A percentile compares a stretch with the other conserved stretches of the same genome.
These are phyloP conservation scores for Nymphalis io DNA, from an alignment of 1,140 invertebrate species.

Conservation along the genomic window DNA sequence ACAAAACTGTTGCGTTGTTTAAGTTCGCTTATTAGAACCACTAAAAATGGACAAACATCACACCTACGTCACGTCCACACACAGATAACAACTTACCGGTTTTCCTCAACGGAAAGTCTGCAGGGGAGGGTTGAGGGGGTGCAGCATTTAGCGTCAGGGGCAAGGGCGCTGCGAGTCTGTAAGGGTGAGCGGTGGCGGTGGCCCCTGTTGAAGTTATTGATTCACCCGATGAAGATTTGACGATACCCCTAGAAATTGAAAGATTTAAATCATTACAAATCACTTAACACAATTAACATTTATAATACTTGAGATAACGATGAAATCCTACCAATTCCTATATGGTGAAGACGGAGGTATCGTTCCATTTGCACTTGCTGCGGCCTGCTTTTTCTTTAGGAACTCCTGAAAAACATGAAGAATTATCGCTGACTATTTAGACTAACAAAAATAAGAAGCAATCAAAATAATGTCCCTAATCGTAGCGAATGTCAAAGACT, in stretches of 20 bases:
- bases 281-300: neutral
- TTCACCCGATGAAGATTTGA: slow-evolving; percentile 83
- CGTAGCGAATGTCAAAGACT: too few relatives aligned
- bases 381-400: slow-evolving; percentile 93
- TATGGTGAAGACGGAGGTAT: slow-evolving; percentile 86
- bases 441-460: too few relatives aligned
- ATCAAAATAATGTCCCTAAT: too few relatives aligned
- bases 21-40: slow-evolving; percentile 17
- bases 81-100: slow-evolving; percentile 86
- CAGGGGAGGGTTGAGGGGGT: slow-evolving; percentile 86
- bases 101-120: slow-evolving; percentile 95
- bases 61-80: neutral
- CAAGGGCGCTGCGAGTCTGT: slow-evolving; percentile 82
- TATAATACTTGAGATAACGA: neutral
- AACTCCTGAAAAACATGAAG: slow-evolving; percentile 85
- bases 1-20: neutral
- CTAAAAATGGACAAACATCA: slow-evolving; percentile 19
- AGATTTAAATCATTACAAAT: neutral
- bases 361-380: slow-evolving; percentile 88
- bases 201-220: slow-evolving; percentile 82
- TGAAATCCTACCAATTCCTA: slow-evolving; percentile 87
- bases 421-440: neutral
- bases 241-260: slow-evolving; percentile 76
- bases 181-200: slow-evolving; percentile 84
- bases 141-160: slow-evolving; percentile 83